Conservation (phyloP, 30 jellyfish, hydroid and myxozoan species). For the Morbakka virulenta region DNA sequence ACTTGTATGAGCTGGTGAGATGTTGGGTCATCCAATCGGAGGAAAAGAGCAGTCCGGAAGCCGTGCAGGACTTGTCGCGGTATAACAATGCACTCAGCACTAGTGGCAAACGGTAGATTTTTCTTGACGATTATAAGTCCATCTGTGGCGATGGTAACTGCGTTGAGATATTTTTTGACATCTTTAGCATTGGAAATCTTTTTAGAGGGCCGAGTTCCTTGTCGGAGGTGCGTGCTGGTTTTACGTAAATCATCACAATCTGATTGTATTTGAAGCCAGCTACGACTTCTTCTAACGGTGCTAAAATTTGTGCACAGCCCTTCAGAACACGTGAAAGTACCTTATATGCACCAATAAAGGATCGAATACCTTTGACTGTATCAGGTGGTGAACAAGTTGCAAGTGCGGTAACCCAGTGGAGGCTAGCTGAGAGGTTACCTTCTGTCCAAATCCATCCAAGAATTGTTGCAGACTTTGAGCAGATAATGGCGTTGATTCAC, state of each 20-base stretch:
- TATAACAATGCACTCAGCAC: no score
- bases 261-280: no score
- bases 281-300: slow-evolving; percentile 34
- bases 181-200: no score
- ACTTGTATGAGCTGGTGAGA: slow-evolving; percentile 12
- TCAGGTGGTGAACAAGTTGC: slow-evolving; percentile 44
- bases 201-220: no score
- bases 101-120: no score
- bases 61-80: slow-evolving; percentile 44
- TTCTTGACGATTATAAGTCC: no score
- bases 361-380: slow-evolving; percentile 44
- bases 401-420: slow-evolving; percentile 43
- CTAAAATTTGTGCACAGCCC: slow-evolving; percentile 1
- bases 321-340: slow-evolving; percentile 40
- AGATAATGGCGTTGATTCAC: slow-evolving; percentile 42
- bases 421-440: slow-evolving; percentile 41
- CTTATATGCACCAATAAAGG: slow-evolving; percentile 52
- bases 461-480: slow-evolving; percentile 48
- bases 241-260: neutral
- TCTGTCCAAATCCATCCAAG: slow-evolving; percentile 67
- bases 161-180: no score
- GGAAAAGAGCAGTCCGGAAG: slow-evolving; percentile 49
- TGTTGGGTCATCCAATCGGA: slow-evolving; percentile 30
- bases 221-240: no score
- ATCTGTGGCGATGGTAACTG: no score